Base-by-base conservation (phyloP, 2,888 invertebrate genomes). In the Chalcosyrphus nemorum region DNA sequence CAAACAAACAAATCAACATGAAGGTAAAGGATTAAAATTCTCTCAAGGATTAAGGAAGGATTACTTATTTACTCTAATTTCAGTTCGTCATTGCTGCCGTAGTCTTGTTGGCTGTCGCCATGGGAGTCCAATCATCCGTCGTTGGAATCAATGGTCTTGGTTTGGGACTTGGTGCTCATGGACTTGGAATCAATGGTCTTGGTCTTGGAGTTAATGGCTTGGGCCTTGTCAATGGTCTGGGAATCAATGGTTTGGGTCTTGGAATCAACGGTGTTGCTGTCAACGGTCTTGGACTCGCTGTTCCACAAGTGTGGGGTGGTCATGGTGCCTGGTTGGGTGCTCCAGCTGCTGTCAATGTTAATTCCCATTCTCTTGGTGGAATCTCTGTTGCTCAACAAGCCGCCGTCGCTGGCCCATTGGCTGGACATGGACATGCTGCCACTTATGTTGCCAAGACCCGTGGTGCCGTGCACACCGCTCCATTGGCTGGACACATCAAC, bases 41-140 rank as follows among this genome's bases (percentile, higher is more conserved):
- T n/a, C n/a, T n/a, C n/a, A n/a, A n/a, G n/a, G n/a, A n/a, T n/a
- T n/a, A n/a, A n/a, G n/a, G 4, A 19, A 21, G 29, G 27, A 27
- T 21, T 19, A 17, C 1, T 50, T 63, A 5, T 19, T 13, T n/a
- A 59, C n/a, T 1, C 7, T 54, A 57, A 27, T 61, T 86, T 2
- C 72, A 90, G 89, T 90, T 89, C 88, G 87, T 87, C 81, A 80
- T 86, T 68, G 87, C 88, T 71, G 88, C 87, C 70, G 86, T 87
- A 86, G 86, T 90, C 86, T 87, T 89, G 78, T 88, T 91, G 88
- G 91, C 90, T 74, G 88, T 91, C 38, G 89, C 89, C 87, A 87
- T 89, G 87, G 89, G 89, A 72, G 89, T 88, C 21, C 89, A 91
- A 87, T 89, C 90, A 4, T 90, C 90, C 2, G 74, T 90, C 75